A percentile compares a stretch with the other conserved stretches of the same genome.
Conservation (phyloP, 2,888 invertebrate species). For the Willowsia nigromaculata region DNA sequence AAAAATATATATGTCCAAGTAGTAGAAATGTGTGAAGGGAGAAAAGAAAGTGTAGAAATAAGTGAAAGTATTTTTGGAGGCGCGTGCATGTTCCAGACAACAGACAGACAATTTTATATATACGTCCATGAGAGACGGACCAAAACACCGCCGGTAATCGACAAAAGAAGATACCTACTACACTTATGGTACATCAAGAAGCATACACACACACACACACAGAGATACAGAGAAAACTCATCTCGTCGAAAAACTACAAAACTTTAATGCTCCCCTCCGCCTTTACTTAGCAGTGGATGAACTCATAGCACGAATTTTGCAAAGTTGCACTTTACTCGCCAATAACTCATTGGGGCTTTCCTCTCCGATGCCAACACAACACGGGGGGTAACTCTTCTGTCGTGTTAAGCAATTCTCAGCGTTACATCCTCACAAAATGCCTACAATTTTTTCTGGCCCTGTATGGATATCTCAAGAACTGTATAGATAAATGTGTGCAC, state of each 20-base stretch:
- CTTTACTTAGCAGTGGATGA: constrained; percentile 62
- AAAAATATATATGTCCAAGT: background rate
- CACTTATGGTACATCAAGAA: background rate
- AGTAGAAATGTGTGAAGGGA: background rate
- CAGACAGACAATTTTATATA: background rate
- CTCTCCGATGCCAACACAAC: constrained; percentile 70
- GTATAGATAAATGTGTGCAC: background rate
- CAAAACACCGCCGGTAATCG: background rate
- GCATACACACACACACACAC: background rate
- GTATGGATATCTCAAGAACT: background rate
- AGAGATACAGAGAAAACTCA: constrained; percentile 52
- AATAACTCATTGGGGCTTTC: constrained; percentile 77
- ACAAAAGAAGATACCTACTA: constrained; percentile 6
- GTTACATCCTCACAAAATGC: constrained; percentile 30
- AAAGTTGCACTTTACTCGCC: constrained; percentile 77
- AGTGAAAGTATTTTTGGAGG: background rate
- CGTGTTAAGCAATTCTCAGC: constrained; percentile 60
- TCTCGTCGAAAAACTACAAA: constrained; percentile 56
- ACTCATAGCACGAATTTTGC: constrained; percentile 75
- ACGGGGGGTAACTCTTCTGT: constrained; percentile 67
- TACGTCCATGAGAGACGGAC: background rate
- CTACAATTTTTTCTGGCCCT: background rate
- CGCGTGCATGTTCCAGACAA: constrained; percentile 19
- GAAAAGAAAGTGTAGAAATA: constrained; percentile 1
- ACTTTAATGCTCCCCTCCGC: constrained; percentile 63